Evolutionary conservation across 92 coral and sea anemone species (phyloP), one percentile per base, ranked within the genome.

Genomic region (Desmophyllum pertusum): DNA sequence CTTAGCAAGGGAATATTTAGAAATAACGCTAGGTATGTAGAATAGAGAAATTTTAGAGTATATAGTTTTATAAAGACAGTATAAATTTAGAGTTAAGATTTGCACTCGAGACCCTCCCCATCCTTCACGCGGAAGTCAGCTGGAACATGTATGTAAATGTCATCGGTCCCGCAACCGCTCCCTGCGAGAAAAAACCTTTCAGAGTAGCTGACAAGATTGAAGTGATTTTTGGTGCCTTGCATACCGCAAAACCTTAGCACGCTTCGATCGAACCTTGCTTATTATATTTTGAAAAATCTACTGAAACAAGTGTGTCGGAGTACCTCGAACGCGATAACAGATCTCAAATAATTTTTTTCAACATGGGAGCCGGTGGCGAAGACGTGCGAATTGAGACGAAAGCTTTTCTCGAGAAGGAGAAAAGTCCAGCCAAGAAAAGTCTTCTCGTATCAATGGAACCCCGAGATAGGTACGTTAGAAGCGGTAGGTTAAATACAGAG

Each of bases 301-400:
- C 29, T 37, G 29, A 4, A 38, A n/a, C 31, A 35, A 67, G 21
- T 5, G 15, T 17, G 51, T 27, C 38, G 25, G 81, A 59, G 67
- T 68, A 23, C 6, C 13, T 0, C 10, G 45, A 17, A 15, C 57
- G 53, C 41, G 50, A 10, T 9, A 42, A 14, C 39, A 33, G 40
- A 31, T 78, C 62, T 41, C 14, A 50, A 19, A 76, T 29, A 29
- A 29, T 25, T 48, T 37, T 40, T 81, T 66, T 53, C 84, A 87
- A 23, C 83, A 93, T 93, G 97, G 97, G 97, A 29, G 91, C 97
- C 41, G 97, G 97, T 37, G 79, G 85, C 41, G 95, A 93, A 61
- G 93, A 91, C 64, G 78, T 88, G 46, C 66, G 75, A 79, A 62
- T 92, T 27, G 98, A 94, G 76, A 89, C 90, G 23, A 92, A 81